A percentile compares a stretch with the other conserved stretches of the same genome.
phyloP scores from a whole-genome alignment of 2,797 vertebrate species.

The Crax fasciolata region DNA sequence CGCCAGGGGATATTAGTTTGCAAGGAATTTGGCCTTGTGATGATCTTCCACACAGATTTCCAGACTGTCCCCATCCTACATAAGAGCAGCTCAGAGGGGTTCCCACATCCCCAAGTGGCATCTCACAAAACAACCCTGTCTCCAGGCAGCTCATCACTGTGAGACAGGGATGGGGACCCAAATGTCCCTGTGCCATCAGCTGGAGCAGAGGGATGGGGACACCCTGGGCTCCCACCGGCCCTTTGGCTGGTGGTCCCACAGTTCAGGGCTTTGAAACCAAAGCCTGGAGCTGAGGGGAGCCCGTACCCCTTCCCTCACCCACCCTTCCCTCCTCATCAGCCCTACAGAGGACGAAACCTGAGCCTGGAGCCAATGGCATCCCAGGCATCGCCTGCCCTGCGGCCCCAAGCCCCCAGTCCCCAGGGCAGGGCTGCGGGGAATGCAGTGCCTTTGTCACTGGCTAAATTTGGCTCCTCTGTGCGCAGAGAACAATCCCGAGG shows the following conservation, averaged over 20 bases:
- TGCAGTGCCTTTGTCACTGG: conserved; percentile 57
- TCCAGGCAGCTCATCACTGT: background rate
- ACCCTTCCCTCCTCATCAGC: background rate
- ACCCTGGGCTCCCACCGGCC: background rate
- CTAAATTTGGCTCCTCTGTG: conserved; percentile 71
- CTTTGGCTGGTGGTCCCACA: background rate
- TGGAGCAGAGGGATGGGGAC: background rate
- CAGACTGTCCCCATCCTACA: background rate
- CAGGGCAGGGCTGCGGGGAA: background rate
- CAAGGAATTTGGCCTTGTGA: background rate
- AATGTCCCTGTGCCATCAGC: accelerated
- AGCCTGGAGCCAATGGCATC: background rate
- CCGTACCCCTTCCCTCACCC: background rate
- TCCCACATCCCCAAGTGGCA: too few relatives aligned
- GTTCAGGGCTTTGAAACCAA: accelerated
- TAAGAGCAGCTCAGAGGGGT: background rate
- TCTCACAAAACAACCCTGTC: background rate
- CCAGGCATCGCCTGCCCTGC: background rate
- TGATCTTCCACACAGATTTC: background rate
- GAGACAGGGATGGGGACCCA: background rate
- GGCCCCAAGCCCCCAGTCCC: background rate
- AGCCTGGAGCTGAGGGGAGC: accelerated
- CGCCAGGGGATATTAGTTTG: background rate
- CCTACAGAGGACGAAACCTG: conserved; percentile 3
- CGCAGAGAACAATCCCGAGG: conserved; percentile 41